phyloP scores from a whole-genome alignment of 2,797 vertebrate genomes.

The Leontopithecus rosalia region DNA sequence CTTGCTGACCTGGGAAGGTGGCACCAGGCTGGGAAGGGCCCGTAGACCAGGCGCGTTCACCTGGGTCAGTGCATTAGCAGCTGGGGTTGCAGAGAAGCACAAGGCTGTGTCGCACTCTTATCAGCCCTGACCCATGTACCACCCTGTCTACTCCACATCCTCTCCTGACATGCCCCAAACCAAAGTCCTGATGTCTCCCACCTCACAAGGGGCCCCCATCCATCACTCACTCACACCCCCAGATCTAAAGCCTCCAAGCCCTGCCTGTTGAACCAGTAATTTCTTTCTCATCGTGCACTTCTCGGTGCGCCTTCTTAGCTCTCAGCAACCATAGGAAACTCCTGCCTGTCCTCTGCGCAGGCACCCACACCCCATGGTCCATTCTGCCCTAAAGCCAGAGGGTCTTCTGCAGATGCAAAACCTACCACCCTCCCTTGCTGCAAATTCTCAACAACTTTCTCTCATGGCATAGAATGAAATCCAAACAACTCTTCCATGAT shows the following conservation, averaged over 20 bases:
- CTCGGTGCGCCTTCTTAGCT: background rate
- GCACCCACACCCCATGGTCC: rapidly evolving
- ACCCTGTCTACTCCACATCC: background rate
- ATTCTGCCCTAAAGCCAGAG: background rate
- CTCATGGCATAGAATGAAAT: background rate
- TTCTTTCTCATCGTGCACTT: background rate
- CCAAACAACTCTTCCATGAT: background rate
- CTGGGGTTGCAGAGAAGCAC: too few species aligned
- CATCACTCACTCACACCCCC: background rate
- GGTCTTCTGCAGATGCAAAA: background rate
- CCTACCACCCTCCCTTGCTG: background rate
- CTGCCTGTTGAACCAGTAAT: background rate
- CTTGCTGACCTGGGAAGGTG: background rate
- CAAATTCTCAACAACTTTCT: background rate
- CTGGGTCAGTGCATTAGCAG: background rate
- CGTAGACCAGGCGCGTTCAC: rapidly evolving
- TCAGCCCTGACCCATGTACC: background rate
- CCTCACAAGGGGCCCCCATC: background rate
- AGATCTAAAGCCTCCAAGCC: background rate
- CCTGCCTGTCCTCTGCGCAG: background rate
- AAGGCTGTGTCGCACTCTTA: background rate
- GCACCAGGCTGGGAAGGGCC: too few species aligned
- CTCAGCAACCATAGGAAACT: background rate
- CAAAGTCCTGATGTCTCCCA: background rate
- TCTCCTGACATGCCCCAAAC: background rate